phyloP scores from a whole-genome alignment of 2,113 vertebrate species.

The Myiopsitta monachus region DNA sequence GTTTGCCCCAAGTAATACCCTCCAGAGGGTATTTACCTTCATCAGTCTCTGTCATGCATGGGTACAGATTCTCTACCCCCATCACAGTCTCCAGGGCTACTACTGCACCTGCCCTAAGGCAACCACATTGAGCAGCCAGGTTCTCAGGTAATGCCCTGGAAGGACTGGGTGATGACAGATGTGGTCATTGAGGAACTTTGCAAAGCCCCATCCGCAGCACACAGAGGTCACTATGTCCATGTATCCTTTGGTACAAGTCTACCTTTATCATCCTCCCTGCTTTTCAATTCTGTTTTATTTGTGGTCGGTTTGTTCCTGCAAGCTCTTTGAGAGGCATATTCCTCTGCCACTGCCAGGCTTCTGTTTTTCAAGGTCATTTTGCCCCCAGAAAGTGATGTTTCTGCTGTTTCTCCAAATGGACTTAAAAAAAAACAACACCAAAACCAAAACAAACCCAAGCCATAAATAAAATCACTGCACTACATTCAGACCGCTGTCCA shows the following conservation, averaged over 20 bases:
- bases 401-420: background rate
- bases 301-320: background rate
- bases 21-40: background rate
- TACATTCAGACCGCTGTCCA: background rate
- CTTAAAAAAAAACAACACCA: background rate
- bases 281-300: background rate
- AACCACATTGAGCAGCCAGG: background rate
- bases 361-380: slow-evolving; percentile 23
- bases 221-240: background rate
- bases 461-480: background rate
- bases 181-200: background rate
- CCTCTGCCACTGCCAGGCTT: background rate
- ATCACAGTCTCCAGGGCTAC: background rate
- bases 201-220: background rate
- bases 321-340: background rate
- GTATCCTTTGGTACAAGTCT: background rate
- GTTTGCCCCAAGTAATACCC: background rate
- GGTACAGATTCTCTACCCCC: background rate
- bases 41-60: background rate
- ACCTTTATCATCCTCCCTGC: background rate
- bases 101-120: background rate
- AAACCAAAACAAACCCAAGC: background rate
- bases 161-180: background rate
- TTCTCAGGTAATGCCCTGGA: background rate
- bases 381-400: background rate